phyloP scores from a whole-genome alignment of 1,140 invertebrate genomes.

The Euschistus heros region DNA sequence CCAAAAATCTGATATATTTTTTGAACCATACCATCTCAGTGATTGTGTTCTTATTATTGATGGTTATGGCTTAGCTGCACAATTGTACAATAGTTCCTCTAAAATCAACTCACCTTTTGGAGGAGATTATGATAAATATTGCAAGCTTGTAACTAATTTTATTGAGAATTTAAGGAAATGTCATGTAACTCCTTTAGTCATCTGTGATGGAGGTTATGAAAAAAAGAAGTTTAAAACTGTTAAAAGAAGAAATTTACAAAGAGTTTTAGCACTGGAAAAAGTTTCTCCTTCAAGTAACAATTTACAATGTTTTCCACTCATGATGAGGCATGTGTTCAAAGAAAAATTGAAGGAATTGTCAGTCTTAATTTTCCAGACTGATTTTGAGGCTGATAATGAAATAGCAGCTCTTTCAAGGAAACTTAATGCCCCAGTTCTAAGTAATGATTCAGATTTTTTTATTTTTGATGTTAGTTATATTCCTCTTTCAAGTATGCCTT shows the following conservation, averaged over 20 bases:
- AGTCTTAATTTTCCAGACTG: slow-evolving; percentile 54
- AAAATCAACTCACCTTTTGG: slow-evolving; percentile 61
- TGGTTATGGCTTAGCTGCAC: slow-evolving; percentile 63
- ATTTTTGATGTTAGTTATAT: slow-evolving; percentile 75
- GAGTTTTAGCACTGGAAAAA: slow-evolving; percentile 37
- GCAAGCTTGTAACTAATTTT: slow-evolving; percentile 48
- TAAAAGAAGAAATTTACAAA: slow-evolving; percentile 47
- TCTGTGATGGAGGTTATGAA: slow-evolving; percentile 75
- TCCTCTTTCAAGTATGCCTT: slow-evolving; percentile 56
- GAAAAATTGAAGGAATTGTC: slow-evolving; percentile 50
- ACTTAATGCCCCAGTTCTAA: slow-evolving; percentile 69
- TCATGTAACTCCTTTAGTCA: slow-evolving; percentile 59
- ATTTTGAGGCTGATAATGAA: slow-evolving; percentile 79
- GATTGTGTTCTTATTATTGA: slow-evolving; percentile 67
- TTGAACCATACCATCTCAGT: slow-evolving; percentile 52
- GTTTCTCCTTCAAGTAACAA: slow-evolving; percentile 8
- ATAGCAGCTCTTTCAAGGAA: slow-evolving; percentile 63
- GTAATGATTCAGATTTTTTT: slow-evolving; percentile 86
- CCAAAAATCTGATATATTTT: slow-evolving; percentile 49
- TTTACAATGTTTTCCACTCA: slow-evolving; percentile 50
- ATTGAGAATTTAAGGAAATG: slow-evolving; percentile 61
- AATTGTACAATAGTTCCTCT: slow-evolving; percentile 53
- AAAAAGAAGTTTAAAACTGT: slow-evolving; percentile 63
- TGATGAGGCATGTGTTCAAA: slow-evolving; percentile 60
- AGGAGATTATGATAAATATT: slow-evolving; percentile 75